Conservation (phyloP, 2,113 vertebrate genomes). For the Progne subis region DNA sequence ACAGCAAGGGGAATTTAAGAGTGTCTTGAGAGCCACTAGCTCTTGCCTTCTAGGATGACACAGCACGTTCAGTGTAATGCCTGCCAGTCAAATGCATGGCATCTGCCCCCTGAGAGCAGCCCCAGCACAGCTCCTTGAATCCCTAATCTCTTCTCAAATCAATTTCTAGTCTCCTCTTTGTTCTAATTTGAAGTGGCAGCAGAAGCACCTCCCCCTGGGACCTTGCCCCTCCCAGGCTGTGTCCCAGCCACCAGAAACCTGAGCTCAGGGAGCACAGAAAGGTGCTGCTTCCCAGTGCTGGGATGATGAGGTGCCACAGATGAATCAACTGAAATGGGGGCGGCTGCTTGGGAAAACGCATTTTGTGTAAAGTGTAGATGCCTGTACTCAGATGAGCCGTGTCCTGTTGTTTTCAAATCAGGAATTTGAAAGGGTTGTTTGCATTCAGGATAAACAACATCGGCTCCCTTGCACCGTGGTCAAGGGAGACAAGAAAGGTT, state of each 20-base stretch:
- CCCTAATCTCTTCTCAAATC: background rate
- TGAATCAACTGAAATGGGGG: background rate
- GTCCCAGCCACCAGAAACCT: background rate
- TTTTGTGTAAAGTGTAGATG: background rate
- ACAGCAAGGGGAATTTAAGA: background rate
- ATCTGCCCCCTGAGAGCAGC: background rate
- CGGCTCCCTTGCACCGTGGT: rapidly evolving
- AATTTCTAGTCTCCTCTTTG: background rate
- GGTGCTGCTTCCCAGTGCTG: background rate
- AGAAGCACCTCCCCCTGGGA: background rate
- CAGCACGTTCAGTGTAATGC: background rate
- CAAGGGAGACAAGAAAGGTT: rapidly evolving
- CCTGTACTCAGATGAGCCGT: background rate
- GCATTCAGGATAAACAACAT: background rate
- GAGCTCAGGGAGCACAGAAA: background rate
- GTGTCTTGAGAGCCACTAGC: background rate
- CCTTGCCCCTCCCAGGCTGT: background rate
- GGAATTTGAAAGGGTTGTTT: background rate
- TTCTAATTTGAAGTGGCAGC: background rate
- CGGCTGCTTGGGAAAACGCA: background rate
- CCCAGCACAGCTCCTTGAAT: background rate
- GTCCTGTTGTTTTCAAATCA: background rate
- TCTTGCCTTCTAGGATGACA: background rate
- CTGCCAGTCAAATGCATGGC: background rate
- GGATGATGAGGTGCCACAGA: background rate